Conservation (phyloP, 30 jellyfish, hydroid and myxozoan genomes). For the Chrysaora quinquecirrha region DNA sequence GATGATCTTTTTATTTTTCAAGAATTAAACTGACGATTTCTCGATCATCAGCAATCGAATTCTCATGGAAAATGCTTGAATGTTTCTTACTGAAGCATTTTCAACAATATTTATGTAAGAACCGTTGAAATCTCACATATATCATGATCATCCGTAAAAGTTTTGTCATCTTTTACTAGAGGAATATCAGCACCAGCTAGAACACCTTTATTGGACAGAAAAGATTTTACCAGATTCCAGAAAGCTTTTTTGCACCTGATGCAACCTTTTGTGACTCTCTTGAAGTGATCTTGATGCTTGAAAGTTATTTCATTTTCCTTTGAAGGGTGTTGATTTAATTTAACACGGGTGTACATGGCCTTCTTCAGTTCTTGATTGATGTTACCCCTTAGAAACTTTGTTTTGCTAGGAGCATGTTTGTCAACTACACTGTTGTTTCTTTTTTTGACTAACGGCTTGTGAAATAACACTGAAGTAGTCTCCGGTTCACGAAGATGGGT, state of each 20-base stretch:
- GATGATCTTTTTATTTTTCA: constrained; percentile 22
- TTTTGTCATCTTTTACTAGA: not conserved
- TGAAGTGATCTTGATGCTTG: not conserved
- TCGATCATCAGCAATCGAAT: constrained; percentile 21
- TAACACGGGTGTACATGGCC: not conserved
- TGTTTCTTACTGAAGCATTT: constrained; percentile 37
- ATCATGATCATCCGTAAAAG: not conserved
- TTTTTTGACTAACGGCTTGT: no score
- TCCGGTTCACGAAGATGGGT: no score
- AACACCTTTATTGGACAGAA: not conserved
- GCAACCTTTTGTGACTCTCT: not conserved
- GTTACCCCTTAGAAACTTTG: constrained; percentile 12
- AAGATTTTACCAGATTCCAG: not conserved
- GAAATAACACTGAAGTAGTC: no score
- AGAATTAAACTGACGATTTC: constrained; percentile 12
- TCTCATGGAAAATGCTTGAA: constrained; percentile 28
- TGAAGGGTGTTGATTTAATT: not conserved
- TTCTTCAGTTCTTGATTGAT: not conserved
- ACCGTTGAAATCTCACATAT: not conserved
- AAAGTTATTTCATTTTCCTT: not conserved
- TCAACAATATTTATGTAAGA: constrained; percentile 18
- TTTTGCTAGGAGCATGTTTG: constrained; percentile 57
- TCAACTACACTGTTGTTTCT: constrained; percentile 21
- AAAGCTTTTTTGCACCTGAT: not conserved
- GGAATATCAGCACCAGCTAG: not conserved